Evolutionary conservation across 2,797 vertebrate genomes (phyloP).

Genomic region (Enteromius treurensis): DNA sequence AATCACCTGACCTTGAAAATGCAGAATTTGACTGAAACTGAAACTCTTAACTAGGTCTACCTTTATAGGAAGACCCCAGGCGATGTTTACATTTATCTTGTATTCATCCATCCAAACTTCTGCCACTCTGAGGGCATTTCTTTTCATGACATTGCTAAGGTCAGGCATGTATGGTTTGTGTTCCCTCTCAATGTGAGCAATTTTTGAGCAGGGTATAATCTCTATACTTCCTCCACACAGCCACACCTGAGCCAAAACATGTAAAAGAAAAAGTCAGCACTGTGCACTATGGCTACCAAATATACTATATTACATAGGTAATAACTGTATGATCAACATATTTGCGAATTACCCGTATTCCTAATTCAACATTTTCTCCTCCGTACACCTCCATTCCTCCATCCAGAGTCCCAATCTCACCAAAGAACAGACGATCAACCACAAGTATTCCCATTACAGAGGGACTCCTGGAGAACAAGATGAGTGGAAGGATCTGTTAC

Average conservation of each 20-base stretch:
- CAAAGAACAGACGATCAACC: conserved; percentile 78
- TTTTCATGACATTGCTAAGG: conserved; percentile 79
- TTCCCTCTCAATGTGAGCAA: conserved; percentile 89
- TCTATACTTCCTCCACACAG: conserved; percentile 93
- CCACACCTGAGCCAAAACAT: conserved; percentile 82
- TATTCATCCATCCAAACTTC: conserved; percentile 95
- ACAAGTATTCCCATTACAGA: conserved; percentile 83
- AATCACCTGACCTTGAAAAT: not conserved
- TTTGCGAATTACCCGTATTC: conserved; percentile 72
- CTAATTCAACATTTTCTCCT: conserved; percentile 84
- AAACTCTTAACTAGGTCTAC: conserved; percentile 67
- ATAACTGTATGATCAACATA: no score
- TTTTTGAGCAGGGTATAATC: conserved; percentile 89
- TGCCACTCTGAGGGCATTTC: conserved; percentile 88
- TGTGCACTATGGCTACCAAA: not conserved
- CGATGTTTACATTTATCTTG: conserved; percentile 88
- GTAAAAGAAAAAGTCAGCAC: not conserved
- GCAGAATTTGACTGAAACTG: not conserved
- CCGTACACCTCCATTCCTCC: conserved; percentile 82
- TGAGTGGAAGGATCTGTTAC: not conserved
- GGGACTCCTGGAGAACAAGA: conserved; percentile 71
- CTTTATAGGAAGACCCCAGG: conserved; percentile 87
- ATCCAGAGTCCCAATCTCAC: conserved; percentile 79
- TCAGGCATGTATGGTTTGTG: conserved; percentile 88
- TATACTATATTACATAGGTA: not conserved